A percentile compares a stretch with the other conserved stretches of the same genome.
Conservation (phyloP, 2,797 vertebrate genomes). For the Xiphorhynchus erythropygius region DNA sequence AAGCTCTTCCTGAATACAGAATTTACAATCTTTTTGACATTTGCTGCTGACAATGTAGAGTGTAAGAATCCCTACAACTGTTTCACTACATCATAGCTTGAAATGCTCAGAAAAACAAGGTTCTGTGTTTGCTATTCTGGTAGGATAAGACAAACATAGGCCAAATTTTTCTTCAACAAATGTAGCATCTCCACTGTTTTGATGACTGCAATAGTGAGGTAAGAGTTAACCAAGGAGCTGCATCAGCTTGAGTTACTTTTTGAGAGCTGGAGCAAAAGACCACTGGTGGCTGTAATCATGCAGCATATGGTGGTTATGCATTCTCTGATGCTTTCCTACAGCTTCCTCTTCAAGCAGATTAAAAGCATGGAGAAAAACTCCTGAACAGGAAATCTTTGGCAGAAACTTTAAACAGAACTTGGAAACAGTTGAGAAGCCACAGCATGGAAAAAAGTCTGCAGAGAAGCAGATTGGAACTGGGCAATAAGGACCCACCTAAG, state of each 20-base stretch:
- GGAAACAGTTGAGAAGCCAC: slow-evolving; percentile 9
- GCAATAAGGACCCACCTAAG: background rate
- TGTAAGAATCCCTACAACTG: background rate
- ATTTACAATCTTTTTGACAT: background rate
- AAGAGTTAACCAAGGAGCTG: background rate
- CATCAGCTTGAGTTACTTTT: background rate
- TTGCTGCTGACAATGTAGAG: background rate
- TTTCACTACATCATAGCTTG: background rate
- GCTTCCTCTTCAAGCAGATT: background rate
- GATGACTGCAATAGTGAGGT: background rate
- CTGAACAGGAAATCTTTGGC: background rate
- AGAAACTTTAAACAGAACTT: slow-evolving; percentile 14
- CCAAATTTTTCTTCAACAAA: background rate
- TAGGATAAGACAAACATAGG: background rate
- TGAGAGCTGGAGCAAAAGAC: background rate
- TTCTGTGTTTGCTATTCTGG: background rate
- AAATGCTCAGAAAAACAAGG: background rate
- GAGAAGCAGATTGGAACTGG: slow-evolving; percentile 5
- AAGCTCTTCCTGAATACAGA: background rate
- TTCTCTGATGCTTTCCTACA: background rate
- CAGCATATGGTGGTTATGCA: background rate
- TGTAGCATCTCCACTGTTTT: background rate
- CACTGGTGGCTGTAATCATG: background rate
- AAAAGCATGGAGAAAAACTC: background rate
- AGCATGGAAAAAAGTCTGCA: background rate